Conservation (phyloP, 2,888 invertebrate genomes). For the Gryllus longicercus region DNA sequence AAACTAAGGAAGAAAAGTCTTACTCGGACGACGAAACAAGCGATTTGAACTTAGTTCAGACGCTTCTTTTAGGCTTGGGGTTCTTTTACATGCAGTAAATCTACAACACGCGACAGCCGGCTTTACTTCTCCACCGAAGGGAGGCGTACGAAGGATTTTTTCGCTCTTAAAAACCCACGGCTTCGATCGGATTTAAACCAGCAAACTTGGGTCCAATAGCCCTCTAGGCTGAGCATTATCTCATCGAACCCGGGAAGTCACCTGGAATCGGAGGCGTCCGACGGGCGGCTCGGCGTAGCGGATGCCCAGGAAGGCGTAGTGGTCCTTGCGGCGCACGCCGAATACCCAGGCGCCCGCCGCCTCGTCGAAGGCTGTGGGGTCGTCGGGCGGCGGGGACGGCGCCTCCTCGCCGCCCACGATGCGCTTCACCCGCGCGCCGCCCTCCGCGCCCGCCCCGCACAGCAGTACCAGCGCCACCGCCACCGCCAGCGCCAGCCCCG, state of each 20-base stretch:
- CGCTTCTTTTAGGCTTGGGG: too few relatives aligned
- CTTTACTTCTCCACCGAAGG: too few relatives aligned
- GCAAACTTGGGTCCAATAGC: too few relatives aligned
- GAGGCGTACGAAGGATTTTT: too few relatives aligned
- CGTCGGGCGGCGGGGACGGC: constrained; percentile 64
- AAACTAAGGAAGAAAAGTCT: too few relatives aligned
- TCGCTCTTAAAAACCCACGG: too few relatives aligned
- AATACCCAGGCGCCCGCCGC: constrained; percentile 61
- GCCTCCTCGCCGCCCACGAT: constrained; percentile 69
- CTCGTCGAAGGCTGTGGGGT: constrained; percentile 64
- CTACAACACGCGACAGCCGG: too few relatives aligned
- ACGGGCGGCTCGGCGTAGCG: constrained; percentile 63
- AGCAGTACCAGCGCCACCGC: neutral
- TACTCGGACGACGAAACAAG: too few relatives aligned
- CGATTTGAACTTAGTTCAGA: too few relatives aligned
- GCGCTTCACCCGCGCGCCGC: constrained; percentile 38
- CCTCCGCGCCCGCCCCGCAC: neutral
- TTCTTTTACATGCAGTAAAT: too few relatives aligned
- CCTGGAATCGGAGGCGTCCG: constrained; percentile 57
- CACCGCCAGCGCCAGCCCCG: neutral
- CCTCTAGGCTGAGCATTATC: neutral
- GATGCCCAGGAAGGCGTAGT: constrained; percentile 71
- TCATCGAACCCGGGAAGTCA: constrained; percentile 40
- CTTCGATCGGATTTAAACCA: too few relatives aligned
- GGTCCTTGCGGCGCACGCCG: constrained; percentile 59